A percentile compares a stretch with the other conserved stretches of the same genome.
Evolutionary conservation across 2,113 vertebrate genomes (phyloP).

Genomic region (Telmatochromis sp.): DNA sequence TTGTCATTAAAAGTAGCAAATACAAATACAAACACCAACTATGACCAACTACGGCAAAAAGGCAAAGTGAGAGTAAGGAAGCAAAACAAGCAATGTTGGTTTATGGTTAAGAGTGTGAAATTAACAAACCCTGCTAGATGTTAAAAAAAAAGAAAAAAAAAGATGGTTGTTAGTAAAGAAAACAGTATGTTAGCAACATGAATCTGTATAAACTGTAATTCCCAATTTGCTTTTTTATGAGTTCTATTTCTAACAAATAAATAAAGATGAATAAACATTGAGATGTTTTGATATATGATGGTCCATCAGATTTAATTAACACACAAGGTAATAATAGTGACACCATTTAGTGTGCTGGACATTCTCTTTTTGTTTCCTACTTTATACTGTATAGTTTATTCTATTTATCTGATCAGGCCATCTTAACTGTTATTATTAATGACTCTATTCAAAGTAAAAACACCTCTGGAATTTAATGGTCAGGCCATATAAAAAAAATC

Average conservation of each 20-base stretch:
- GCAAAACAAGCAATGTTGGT: conserved; percentile 17
- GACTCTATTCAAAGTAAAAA: background rate
- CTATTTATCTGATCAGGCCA: background rate
- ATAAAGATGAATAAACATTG: background rate
- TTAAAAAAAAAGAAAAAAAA: background rate
- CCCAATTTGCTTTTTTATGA: background rate
- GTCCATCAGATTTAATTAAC: background rate
- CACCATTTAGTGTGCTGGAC: background rate
- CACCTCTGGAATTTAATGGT: background rate
- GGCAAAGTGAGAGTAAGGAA: background rate
- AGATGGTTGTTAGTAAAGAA: background rate
- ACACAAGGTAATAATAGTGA: background rate
- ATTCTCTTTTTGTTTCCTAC: background rate
- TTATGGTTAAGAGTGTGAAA: conserved; percentile 18
- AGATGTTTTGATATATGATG: background rate
- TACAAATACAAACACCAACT: background rate
- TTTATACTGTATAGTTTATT: background rate
- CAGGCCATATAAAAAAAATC: background rate
- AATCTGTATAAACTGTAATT: background rate
- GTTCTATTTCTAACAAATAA: background rate
- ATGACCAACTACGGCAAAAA: background rate
- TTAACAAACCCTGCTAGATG: background rate
- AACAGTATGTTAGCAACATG: background rate
- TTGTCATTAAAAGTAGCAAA: background rate
- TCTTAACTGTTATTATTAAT: background rate